Evolutionary conservation across 2,888 invertebrate genomes (phyloP).

Genomic region (Linyphia triangularis): DNA sequence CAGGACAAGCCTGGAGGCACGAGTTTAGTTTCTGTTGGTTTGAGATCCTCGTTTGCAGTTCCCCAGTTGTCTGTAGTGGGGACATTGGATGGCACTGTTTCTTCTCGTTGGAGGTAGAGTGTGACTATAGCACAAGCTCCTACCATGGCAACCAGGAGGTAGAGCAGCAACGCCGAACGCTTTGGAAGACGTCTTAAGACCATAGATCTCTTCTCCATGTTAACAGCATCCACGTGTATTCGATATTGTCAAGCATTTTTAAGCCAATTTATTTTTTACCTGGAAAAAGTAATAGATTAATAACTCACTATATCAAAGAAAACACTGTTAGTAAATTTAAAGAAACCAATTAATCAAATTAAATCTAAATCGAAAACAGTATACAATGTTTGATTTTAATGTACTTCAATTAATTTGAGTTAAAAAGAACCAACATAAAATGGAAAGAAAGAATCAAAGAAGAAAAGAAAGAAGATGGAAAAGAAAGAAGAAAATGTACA

Average conservation of each 20-base stretch:
- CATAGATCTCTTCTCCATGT: conserved; percentile 46
- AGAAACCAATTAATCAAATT: no score
- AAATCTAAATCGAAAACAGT: no score
- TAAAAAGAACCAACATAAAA: no score
- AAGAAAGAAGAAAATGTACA: no score
- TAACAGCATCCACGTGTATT: neutral
- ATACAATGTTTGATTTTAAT: no score
- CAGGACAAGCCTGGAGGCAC: conserved; percentile 15
- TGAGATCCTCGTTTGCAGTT: neutral
- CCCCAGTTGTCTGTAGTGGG: neutral
- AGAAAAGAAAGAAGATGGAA: no score
- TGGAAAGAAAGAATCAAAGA: no score
- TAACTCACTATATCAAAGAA: no score
- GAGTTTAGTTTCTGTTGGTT: neutral
- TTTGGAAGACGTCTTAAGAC: conserved; percentile 30
- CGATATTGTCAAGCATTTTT: neutral
- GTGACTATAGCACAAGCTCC: conserved; percentile 40
- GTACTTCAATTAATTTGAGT: no score
- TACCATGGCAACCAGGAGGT: conserved; percentile 18
- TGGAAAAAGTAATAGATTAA: no score
- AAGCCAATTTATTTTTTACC: neutral
- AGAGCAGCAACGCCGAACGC: conserved; percentile 18
- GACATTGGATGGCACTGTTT: neutral
- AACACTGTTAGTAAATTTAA: no score
- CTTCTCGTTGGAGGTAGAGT: conserved; percentile 15